Evolutionary conservation across 2,113 vertebrate species (phyloP).

Genomic region (Nerophis ophidion): DNA sequence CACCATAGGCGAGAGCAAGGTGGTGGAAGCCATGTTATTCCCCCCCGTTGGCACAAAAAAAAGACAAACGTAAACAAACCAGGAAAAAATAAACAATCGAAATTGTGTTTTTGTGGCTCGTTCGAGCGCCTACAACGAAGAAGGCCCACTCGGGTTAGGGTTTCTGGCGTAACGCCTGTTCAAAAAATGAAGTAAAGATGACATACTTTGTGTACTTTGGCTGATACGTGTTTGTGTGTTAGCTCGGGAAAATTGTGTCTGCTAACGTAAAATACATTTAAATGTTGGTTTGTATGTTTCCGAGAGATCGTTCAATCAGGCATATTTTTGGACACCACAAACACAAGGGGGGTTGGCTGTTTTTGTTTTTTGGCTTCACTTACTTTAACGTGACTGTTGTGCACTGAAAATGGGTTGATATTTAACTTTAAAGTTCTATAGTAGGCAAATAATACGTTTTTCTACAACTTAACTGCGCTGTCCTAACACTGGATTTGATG

Average conservation of each 20-base stretch:
- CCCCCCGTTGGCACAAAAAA: neutral
- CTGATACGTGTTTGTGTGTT: too few species aligned
- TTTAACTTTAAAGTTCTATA: neutral
- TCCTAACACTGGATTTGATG: too few species aligned
- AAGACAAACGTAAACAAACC: conserved; percentile 61
- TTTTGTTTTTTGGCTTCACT: neutral
- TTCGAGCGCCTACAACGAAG: conserved; percentile 59
- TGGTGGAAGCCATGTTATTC: conserved; percentile 78
- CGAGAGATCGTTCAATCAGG: neutral
- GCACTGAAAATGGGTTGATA: neutral
- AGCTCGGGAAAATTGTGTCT: neutral
- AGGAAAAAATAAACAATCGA: conserved; percentile 52
- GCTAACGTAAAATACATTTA: neutral
- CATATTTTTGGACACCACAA: conserved; percentile 9
- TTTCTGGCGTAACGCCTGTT: conserved; percentile 43
- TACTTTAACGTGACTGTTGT: neutral
- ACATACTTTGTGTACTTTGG: neutral
- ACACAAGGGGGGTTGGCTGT: neutral
- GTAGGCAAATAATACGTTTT: neutral
- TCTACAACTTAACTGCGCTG: neutral
- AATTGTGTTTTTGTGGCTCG: conserved; percentile 57
- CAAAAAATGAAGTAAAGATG: neutral
- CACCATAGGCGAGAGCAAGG: conserved; percentile 77
- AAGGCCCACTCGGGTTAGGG: conserved; percentile 39
- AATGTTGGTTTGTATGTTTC: fast-evolving